Conservation (phyloP, 2,113 vertebrate genomes). For the Pantherophis guttatus region DNA sequence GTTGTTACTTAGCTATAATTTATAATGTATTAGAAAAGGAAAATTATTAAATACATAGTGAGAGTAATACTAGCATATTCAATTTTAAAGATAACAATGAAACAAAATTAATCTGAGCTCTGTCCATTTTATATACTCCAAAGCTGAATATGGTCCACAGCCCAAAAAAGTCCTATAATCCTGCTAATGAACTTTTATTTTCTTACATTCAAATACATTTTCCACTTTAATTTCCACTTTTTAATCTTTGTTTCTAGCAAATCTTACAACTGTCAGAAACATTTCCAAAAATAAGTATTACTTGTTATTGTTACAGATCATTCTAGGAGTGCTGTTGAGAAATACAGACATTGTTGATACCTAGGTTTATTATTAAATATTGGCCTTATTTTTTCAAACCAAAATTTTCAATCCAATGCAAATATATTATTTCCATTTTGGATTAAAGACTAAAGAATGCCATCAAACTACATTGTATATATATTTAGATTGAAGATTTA, state of each 20-base stretch:
- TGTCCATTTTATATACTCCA: background rate
- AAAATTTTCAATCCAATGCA: constrained; percentile 22
- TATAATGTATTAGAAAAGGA: background rate
- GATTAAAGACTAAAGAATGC: background rate
- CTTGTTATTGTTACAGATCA: constrained; percentile 28
- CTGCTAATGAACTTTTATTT: background rate
- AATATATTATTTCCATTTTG: background rate
- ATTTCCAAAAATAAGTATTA: constrained; percentile 27
- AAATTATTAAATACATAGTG: background rate
- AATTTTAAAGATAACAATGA: background rate
- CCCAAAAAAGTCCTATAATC: background rate
- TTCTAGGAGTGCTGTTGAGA: constrained; percentile 16
- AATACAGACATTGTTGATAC: background rate
- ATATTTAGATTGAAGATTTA: background rate
- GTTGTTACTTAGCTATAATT: background rate
- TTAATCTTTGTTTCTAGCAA: constrained; percentile 17
- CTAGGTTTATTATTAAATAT: constrained; percentile 31
- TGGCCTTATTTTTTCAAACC: background rate
- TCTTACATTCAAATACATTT: constrained; percentile 36
- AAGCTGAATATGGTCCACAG: background rate
- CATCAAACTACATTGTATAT: background rate
- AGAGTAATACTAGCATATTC: background rate
- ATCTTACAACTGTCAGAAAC: background rate
- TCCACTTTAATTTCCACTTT: constrained; percentile 30
- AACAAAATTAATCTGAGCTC: background rate